Evolutionary conservation across 1,140 invertebrate species (phyloP).

Genomic region (Procambarus clarkii): DNA sequence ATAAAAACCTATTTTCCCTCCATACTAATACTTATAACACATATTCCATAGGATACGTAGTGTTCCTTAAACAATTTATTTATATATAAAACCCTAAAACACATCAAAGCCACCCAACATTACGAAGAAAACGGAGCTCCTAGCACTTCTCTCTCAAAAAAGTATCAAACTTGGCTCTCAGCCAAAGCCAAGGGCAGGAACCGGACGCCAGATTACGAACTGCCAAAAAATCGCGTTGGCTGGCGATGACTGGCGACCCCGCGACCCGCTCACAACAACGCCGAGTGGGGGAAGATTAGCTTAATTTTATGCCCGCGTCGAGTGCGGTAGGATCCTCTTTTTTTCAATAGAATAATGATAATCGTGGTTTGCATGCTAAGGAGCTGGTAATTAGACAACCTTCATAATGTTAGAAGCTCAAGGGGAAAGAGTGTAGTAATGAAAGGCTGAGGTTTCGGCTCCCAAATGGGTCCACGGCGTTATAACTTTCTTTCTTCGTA

Average conservation of each 20-base stretch:
- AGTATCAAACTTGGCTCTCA: not conserved
- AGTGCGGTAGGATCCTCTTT: conserved; percentile 21
- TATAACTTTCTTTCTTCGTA: too few relatives aligned
- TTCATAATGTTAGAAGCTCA: too few relatives aligned
- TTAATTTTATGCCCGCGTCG: conserved; percentile 27
- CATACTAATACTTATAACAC: too few relatives aligned
- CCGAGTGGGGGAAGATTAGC: conserved; percentile 14
- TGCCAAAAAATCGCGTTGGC: not conserved
- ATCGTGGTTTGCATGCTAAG: conserved; percentile 35
- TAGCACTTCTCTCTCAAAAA: too few relatives aligned
- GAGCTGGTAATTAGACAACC: conserved; percentile 36
- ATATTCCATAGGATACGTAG: too few relatives aligned
- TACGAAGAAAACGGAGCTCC: too few relatives aligned
- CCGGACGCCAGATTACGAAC: conserved; percentile 1
- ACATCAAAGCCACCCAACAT: too few relatives aligned
- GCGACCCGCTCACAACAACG: not conserved
- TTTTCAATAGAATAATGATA: conserved; percentile 39
- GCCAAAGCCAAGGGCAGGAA: not conserved
- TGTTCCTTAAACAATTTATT: too few relatives aligned
- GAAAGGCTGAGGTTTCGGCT: too few relatives aligned
- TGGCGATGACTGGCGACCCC: not conserved
- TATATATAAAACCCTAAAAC: too few relatives aligned
- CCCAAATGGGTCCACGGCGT: too few relatives aligned
- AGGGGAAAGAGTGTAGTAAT: not conserved
- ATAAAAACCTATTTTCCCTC: too few relatives aligned